A percentile compares a stretch with the other conserved stretches of the same genome.
Evolutionary conservation across 2,797 vertebrate species (phyloP).

Genomic region (Mus minutoides): DNA sequence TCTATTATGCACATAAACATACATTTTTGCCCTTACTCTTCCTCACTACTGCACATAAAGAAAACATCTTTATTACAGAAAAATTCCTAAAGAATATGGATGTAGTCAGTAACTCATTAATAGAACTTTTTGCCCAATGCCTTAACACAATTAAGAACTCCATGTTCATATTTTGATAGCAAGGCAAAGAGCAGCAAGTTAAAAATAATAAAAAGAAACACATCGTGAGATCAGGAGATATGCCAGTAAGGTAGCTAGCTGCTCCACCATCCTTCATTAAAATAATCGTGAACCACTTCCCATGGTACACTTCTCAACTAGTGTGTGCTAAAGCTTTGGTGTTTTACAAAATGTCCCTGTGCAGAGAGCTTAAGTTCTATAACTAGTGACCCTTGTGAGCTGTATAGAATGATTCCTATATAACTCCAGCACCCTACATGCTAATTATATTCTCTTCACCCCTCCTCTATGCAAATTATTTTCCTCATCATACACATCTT

Average conservation of each 20-base stretch:
- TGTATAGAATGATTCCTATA: not conserved
- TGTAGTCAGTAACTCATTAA: slow-evolving; percentile 10
- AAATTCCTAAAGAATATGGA: not conserved
- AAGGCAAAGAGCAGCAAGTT: slow-evolving; percentile 18
- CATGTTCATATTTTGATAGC: not conserved
- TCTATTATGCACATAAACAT: not conserved
- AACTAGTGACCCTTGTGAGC: not conserved
- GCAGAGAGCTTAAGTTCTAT: not conserved
- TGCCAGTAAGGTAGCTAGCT: not conserved
- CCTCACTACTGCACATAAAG: not conserved
- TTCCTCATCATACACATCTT: not conserved
- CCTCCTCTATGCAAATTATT: not conserved
- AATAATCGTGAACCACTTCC: not conserved
- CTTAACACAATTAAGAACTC: slow-evolving; percentile 24
- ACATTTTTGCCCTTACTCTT: not conserved
- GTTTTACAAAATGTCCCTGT: not conserved
- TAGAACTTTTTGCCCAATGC: not conserved
- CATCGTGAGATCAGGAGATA: not conserved
- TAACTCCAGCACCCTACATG: not conserved
- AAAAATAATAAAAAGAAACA: slow-evolving; percentile 50
- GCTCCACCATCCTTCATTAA: not conserved
- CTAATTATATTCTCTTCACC: not conserved
- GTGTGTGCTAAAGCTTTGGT: not conserved
- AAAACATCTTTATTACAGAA: not conserved
- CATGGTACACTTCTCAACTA: not conserved